These are phyloP conservation scores for Zootoca vivipara DNA, from an alignment of 2,113 vertebrate genomes.

Conservation along the genomic window DNA sequence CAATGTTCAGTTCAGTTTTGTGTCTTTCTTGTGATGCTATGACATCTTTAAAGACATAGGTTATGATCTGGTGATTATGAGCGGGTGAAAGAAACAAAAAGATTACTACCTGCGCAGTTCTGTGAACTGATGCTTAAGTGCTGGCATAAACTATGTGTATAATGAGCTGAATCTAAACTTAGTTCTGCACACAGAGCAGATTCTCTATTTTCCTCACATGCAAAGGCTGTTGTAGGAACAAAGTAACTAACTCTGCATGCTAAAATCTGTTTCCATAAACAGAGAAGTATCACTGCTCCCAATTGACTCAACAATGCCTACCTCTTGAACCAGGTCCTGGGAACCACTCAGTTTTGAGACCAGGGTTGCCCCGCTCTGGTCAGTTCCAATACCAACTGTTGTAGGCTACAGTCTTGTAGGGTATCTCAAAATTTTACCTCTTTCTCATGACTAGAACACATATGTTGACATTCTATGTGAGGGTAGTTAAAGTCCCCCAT, in stretches of 20 bases:
- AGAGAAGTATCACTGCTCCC: background rate
- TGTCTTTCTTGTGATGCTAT: constrained; percentile 24
- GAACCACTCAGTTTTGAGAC: too few species aligned
- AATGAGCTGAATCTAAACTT: background rate
- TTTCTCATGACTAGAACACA: too few species aligned
- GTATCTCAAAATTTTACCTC: too few species aligned
- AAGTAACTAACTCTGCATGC: background rate
- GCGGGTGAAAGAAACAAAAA: too few species aligned
- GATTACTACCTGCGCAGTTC: background rate
- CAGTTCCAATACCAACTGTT: too few species aligned
- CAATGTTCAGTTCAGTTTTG: background rate
- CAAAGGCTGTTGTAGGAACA: background rate
- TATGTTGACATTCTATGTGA: too few species aligned
- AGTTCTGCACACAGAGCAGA: background rate
- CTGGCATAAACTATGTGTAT: background rate
- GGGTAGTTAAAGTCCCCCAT: too few species aligned
- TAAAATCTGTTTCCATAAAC: background rate
- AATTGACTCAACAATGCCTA: too few species aligned
- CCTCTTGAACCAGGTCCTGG: too few species aligned
- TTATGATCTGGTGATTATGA: background rate
- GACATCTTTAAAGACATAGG: background rate
- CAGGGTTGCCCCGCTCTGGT: too few species aligned
- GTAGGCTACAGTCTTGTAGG: too few species aligned
- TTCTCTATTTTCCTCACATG: background rate
- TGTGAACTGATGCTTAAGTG: too few species aligned